phyloP scores from a whole-genome alignment of 2,797 vertebrate species.

The Mus caroli region DNA sequence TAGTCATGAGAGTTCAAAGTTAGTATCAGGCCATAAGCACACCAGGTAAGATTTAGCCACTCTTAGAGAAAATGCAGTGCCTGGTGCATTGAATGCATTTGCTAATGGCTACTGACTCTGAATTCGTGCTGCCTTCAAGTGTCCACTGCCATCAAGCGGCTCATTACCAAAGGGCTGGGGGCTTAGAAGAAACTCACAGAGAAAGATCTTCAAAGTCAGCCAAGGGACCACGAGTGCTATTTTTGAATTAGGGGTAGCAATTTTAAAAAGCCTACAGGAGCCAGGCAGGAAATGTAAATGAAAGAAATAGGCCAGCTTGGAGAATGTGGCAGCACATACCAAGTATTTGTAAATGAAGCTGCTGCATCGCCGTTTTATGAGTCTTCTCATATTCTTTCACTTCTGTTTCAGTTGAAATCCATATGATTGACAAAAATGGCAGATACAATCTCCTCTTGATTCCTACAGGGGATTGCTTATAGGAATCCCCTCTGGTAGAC shows the following conservation, averaged over 20 bases:
- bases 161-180: constrained; percentile 34
- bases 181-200: neutral
- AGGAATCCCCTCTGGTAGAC: neutral
- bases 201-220: constrained; percentile 37
- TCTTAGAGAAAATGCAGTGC: constrained; percentile 6
- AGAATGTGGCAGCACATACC: constrained; percentile 13
- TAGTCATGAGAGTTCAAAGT: constrained; percentile 12
- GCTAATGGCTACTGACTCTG: constrained; percentile 25
- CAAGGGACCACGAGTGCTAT: neutral
- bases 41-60: constrained; percentile 10
- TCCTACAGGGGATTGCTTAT: neutral
- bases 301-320: constrained; percentile 40
- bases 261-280: constrained; percentile 59
- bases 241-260: constrained; percentile 37
- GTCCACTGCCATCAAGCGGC: neutral
- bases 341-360: constrained; percentile 19
- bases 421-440: neutral
- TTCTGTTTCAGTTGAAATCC: neutral
- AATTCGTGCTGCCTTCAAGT: constrained; percentile 28
- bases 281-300: constrained; percentile 51
- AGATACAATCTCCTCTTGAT: neutral
- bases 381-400: neutral
- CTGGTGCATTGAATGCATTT: neutral
- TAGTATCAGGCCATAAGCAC: constrained; percentile 22
- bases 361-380: neutral